Evolutionary conservation across 1,140 invertebrate species (phyloP).

Genomic region (Philopotamus ludificatus): DNA sequence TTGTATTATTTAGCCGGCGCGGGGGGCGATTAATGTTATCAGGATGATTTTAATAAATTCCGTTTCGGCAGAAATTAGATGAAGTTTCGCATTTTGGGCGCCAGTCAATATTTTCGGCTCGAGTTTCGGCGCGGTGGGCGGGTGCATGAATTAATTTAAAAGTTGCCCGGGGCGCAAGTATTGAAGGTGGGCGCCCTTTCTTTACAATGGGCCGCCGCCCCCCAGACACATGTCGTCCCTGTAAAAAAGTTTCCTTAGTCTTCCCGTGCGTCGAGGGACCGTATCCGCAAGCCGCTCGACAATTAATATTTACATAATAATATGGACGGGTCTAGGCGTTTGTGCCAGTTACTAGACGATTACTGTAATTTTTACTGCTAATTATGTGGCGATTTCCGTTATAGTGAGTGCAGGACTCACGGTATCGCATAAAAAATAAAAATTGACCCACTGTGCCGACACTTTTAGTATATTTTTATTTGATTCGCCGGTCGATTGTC

Average conservation of each 20-base stretch:
- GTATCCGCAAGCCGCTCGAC: conserved; percentile 9
- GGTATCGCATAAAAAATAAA: too few relatives aligned
- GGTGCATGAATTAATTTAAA: not conserved
- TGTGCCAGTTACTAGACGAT: too few relatives aligned
- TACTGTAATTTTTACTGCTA: too few relatives aligned
- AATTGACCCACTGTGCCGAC: too few relatives aligned
- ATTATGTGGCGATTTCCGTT: too few relatives aligned
- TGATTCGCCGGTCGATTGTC: too few relatives aligned
- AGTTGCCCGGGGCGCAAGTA: not conserved
- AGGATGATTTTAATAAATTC: not conserved
- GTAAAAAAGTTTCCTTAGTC: not conserved
- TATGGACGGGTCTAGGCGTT: too few relatives aligned
- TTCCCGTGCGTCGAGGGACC: not conserved
- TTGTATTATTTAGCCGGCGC: too few relatives aligned
- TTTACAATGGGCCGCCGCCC: not conserved
- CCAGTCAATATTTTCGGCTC: not conserved
- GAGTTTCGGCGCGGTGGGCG: not conserved
- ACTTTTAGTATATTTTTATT: too few relatives aligned
- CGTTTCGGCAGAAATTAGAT: not conserved
- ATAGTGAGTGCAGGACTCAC: too few relatives aligned
- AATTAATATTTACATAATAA: conserved; percentile 23
- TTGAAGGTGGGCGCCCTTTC: not conserved
- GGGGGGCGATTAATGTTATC: too few relatives aligned
- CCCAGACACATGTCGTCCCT: not conserved
- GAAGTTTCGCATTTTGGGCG: not conserved